Evolutionary conservation across 2,797 vertebrate genomes (phyloP).

Genomic region (Tokudaia tokunoshimensis): DNA sequence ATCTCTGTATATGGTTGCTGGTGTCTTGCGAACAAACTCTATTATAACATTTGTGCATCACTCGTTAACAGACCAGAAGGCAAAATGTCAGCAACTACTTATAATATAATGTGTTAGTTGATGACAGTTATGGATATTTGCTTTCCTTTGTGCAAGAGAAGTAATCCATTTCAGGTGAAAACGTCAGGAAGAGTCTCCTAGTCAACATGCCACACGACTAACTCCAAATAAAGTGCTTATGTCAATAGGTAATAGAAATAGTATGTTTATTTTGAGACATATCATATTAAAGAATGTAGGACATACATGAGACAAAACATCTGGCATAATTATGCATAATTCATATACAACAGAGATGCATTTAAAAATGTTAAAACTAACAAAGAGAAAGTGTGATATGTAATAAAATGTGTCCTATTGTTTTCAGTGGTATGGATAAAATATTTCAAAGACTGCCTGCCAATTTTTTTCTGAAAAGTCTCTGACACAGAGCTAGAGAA

Average conservation of each 20-base stretch:
- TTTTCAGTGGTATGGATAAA: not conserved
- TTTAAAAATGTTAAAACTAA: not conserved
- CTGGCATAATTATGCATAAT: accelerated
- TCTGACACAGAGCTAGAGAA: not conserved
- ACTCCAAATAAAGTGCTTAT: not conserved
- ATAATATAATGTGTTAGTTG: not conserved
- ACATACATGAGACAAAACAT: not conserved
- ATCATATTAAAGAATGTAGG: not conserved
- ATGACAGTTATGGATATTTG: not conserved
- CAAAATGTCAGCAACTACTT: not conserved
- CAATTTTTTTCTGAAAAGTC: not conserved
- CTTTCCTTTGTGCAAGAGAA: not conserved
- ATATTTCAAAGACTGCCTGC: not conserved
- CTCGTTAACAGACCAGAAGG: not conserved
- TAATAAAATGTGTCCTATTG: not conserved
- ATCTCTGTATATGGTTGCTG: not conserved
- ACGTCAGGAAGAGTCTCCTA: not conserved
- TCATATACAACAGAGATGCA: not conserved
- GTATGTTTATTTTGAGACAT: not conserved
- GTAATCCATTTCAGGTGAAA: not conserved
- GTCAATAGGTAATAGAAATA: not conserved
- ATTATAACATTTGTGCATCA: not conserved
- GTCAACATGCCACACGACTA: not conserved
- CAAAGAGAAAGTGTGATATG: not conserved
- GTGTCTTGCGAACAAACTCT: not conserved